Evolutionary conservation across 2,113 vertebrate genomes (phyloP), one percentile per base, ranked within the genome.

Genomic region (Leucopternis melanops): DNA sequence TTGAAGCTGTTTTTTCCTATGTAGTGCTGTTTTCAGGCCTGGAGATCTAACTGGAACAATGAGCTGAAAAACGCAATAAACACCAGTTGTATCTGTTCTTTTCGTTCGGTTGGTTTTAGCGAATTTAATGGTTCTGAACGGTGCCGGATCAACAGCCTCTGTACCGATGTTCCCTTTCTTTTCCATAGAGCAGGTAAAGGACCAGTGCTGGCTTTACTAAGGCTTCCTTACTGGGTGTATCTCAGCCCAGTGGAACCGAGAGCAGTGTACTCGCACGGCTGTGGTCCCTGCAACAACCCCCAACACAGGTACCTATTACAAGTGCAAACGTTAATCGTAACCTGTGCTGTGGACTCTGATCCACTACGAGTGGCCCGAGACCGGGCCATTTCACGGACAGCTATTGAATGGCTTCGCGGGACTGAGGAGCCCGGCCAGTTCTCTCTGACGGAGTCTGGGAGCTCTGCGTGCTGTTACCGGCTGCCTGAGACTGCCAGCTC

Each of bases 261-360:
- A 63, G 40, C 65, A 58, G 47, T 2, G 19, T 9, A 32, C 63
- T 36, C 0, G 0, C 47, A 75, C 0, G 0, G 21, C 1, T 70
- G 38, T 22, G 27, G 50, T 74, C n/a, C 36, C 52, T n/a, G 11
- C 29, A 47, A 44, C 12, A 71, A 42, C 49, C 13, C 49, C 27
- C 45, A 55, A 18, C 3, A 2, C 57, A 26, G 52, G 57, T 38
- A 29, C 14, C 40, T 87, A 20, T 44, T 71, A 13, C 13, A 34
- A 55, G 32, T 23, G 50, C 29, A 71, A 55, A 50, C 0, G 1
- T 22, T 29, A 34, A 32, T 66, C 14, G 6, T 14, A n/a, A 52
- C 11, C 7, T 36, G 20, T 55, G 42, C 34, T 78, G 32, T 26
- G 40, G 65, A 7, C 22, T 67, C 16, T 8, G 72, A 63, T 55